Percentiles rank a stretch among this genome's conserved stretches.
These are phyloP conservation scores for Anser cygnoides DNA, from an alignment of 2,113 vertebrate species.

Conservation along the genomic window DNA sequence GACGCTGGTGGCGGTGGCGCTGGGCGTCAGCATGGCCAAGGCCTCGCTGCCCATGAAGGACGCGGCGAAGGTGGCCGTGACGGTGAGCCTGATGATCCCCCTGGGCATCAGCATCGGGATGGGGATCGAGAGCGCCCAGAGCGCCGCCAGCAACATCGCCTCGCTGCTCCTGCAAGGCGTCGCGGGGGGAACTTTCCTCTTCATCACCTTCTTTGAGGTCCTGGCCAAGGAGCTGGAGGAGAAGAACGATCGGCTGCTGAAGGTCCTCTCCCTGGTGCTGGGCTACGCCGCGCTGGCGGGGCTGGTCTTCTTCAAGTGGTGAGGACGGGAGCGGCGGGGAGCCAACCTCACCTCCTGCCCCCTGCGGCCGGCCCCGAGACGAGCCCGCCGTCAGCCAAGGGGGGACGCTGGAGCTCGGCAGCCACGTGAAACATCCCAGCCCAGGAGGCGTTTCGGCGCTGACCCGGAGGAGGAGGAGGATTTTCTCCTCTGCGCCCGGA, in stretches of 20 bases:
- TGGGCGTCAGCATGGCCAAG: constrained; percentile 89
- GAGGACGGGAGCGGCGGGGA: not conserved
- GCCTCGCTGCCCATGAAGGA: constrained; percentile 77
- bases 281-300: constrained; percentile 84
- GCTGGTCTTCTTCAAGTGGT: constrained; percentile 90
- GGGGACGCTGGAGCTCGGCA: rapidly evolving
- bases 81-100: constrained; percentile 88
- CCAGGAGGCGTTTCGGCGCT: rapidly evolving
- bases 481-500: not conserved
- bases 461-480: not conserved
- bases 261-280: constrained; percentile 90
- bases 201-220: constrained; percentile 93
- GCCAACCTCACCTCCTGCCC: not conserved
- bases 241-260: constrained; percentile 86
- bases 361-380: rapidly evolving
- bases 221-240: constrained; percentile 90
- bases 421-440: rapidly evolving
- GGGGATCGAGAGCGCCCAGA: constrained; percentile 84
- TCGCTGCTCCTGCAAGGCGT: constrained; percentile 90
- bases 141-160: constrained; percentile 71
- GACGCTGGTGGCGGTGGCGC: constrained; percentile 85
- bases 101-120: constrained; percentile 85
- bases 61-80: constrained; percentile 81
- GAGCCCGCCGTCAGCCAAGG: not conserved
- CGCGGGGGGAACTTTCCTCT: constrained; percentile 90